Evolutionary conservation across 1,140 invertebrate species (phyloP).

Genomic region (Argopecten irradians): DNA sequence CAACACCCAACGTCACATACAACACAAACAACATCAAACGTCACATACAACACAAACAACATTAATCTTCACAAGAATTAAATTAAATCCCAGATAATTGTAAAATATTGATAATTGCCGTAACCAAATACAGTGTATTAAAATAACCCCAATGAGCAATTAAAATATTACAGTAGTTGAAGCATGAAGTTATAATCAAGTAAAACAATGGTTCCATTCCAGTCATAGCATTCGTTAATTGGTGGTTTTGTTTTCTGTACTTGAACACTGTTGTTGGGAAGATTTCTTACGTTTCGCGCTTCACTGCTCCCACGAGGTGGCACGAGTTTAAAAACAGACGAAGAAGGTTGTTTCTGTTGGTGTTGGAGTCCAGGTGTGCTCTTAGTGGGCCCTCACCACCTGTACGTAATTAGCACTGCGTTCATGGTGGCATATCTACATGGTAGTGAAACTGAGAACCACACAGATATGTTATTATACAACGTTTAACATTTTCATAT

Average conservation of each 20-base stretch:
- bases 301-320: not conserved
- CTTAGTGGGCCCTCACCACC: not conserved
- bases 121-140: no score
- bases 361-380: not conserved
- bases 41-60: no score
- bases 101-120: no score
- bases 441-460: not conserved
- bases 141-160: no score
- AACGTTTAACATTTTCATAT: not conserved
- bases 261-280: not conserved
- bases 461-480: not conserved
- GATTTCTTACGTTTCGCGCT: not conserved
- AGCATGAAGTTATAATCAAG: not conserved
- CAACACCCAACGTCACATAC: no score
- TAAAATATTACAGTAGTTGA: not conserved
- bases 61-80: no score
- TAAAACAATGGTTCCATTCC: not conserved
- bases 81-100: no score
- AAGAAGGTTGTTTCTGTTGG: not conserved
- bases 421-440: constrained; percentile 2
- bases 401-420: constrained; percentile 2
- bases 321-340: not conserved
- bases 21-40: no score
- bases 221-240: not conserved
- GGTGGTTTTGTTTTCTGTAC: not conserved